A percentile compares a stretch with the other conserved stretches of the same genome.
These are phyloP conservation scores for Rhadina sibilatrix DNA, from an alignment of 2,113 vertebrate genomes.

Conservation along the genomic window DNA sequence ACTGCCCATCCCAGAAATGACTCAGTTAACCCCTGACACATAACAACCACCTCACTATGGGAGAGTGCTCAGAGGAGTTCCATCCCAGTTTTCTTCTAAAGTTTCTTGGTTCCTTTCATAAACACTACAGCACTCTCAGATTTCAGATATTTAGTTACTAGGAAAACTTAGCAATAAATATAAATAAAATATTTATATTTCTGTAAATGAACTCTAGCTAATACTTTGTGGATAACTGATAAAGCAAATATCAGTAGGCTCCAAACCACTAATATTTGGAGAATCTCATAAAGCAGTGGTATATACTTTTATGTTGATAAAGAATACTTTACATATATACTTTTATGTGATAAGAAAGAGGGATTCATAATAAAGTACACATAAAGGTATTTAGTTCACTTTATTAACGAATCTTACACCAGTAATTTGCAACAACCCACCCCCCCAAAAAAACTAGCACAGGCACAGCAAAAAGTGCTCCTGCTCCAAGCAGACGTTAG, in stretches of 20 bases:
- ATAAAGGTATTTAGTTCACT: neutral
- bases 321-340: too few species aligned
- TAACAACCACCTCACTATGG: neutral
- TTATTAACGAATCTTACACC: neutral
- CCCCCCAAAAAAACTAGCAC: neutral
- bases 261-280: neutral
- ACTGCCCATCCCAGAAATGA: neutral
- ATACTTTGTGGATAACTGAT: neutral
- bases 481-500: neutral
- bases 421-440: neutral
- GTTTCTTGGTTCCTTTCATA: neutral
- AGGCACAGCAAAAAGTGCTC: neutral
- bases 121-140: neutral
- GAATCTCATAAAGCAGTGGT: neutral
- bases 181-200: neutral
- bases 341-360: neutral
- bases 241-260: neutral
- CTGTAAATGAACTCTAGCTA: neutral
- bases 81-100: neutral
- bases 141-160: neutral
- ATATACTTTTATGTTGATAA: neutral
- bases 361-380: neutral
- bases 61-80: neutral
- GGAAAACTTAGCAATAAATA: neutral
- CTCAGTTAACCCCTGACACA: neutral